Evolutionary conservation across 1,140 invertebrate species (phyloP).

Genomic region (Dermatophagoides farinae): DNA sequence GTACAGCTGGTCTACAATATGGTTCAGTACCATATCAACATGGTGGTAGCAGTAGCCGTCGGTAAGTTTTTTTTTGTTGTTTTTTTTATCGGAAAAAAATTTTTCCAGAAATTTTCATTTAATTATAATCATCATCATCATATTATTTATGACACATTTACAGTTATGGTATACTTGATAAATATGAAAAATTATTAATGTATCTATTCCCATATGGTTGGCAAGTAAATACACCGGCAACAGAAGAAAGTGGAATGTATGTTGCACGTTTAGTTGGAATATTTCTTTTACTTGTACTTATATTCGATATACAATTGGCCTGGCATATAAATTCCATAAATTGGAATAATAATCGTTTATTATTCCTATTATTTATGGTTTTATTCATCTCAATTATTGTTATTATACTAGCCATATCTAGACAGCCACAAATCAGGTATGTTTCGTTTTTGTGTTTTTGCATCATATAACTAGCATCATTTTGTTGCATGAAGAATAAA

Average conservation of each 20-base stretch:
- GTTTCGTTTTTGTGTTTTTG: background rate
- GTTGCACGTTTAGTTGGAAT: constrained; percentile 69
- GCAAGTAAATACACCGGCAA: constrained; percentile 43
- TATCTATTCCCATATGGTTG: constrained; percentile 18
- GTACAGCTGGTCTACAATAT: constrained; percentile 10
- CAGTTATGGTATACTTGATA: constrained; percentile 4
- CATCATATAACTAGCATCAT: too few species aligned
- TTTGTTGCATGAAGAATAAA: too few species aligned
- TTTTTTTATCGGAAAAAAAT: background rate
- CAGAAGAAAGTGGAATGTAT: constrained; percentile 51
- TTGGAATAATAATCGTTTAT: constrained; percentile 34
- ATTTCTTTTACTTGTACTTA: constrained; percentile 52
- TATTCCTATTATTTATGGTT: constrained; percentile 39
- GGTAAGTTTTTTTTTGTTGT: background rate
- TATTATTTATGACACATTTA: background rate
- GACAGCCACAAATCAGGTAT: constrained; percentile 77
- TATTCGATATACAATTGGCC: constrained; percentile 62
- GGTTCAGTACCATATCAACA: constrained; percentile 16
- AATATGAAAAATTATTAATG: constrained; percentile 12
- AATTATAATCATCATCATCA: too few species aligned
- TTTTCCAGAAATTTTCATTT: background rate
- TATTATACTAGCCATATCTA: constrained; percentile 56
- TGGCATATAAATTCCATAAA: constrained; percentile 37
- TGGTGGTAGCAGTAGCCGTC: constrained; percentile 13
- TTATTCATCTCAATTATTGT: constrained; percentile 52